Percentiles rank a stretch among this genome's conserved stretches.
Evolutionary conservation across 2,113 vertebrate species (phyloP).

Genomic region (Takifugu flavidus): DNA sequence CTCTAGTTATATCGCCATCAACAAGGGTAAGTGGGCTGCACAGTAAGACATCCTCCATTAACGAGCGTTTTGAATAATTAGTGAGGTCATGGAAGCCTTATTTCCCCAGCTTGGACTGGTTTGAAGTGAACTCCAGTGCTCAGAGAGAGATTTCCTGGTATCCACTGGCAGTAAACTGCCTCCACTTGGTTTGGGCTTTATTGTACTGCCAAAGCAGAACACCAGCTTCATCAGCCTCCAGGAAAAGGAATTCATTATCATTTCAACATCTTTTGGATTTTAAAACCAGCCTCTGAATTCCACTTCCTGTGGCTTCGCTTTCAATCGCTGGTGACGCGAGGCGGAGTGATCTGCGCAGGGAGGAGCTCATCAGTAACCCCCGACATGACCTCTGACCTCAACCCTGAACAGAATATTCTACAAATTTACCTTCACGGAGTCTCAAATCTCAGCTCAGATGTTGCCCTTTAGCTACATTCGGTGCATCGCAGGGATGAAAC

Average conservation of each 20-base stretch:
- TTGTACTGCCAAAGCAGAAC: slow-evolving; percentile 41
- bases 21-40: too few relatives aligned
- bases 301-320: slow-evolving; percentile 10
- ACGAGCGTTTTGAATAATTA: neutral
- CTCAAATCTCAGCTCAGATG: too few relatives aligned
- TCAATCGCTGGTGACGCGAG: too few relatives aligned
- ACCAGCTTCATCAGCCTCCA: neutral
- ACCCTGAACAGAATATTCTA: too few relatives aligned
- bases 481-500: too few relatives aligned
- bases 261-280: too few relatives aligned
- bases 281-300: too few relatives aligned
- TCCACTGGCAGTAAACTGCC: slow-evolving; percentile 14
- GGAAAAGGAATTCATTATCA: too few relatives aligned
- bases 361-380: slow-evolving; percentile 21
- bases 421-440: too few relatives aligned
- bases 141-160: slow-evolving; percentile 45
- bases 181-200: slow-evolving; percentile 22
- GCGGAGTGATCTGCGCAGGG: slow-evolving; percentile 26
- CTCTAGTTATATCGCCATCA: too few relatives aligned
- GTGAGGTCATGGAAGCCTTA: neutral
- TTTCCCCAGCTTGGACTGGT: slow-evolving; percentile 10
- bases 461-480: too few relatives aligned
- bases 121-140: slow-evolving; percentile 38
- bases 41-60: neutral
- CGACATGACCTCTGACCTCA: slow-evolving; percentile 22